Evolutionary conservation across 2,113 vertebrate species (phyloP), one percentile per base, ranked within the genome.

Genomic region (Morone saxatilis): DNA sequence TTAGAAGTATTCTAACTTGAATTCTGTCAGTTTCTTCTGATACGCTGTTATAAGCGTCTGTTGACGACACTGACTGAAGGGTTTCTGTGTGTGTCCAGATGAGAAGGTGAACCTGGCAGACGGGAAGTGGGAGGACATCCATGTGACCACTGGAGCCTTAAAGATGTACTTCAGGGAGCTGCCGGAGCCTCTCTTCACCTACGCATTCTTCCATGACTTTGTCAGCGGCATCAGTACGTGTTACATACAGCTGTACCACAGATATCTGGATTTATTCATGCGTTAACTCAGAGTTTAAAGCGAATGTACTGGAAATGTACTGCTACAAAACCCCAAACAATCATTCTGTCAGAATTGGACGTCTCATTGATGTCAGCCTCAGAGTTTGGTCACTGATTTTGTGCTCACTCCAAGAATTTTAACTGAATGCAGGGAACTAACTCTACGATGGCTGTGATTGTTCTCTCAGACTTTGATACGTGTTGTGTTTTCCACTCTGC

Each of bases 141-240:
- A 99, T 14, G 98, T 99, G 71, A 97, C 97, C 81, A 97, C 98
- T 1, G 98, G 98, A 91, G 98, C 98, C 4, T 92, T 99, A 1
- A 99, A 99, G 95, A 99, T 99, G 98, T 98, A 97, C 94, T 99
- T 99, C 93, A 95, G 98, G 88, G 98, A 99, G 93, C 91, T 99
- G 72, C 97, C 98, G 0, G 98, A 99, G 83, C 98, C 98, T 0
- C 96, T 99, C 22, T 99, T 99, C 93, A 97, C 97, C 77, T 99
- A 95, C 86, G 90, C 92, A 72, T 93, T 95, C 87, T 99, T 99
- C 93, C 96, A 97, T 60, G 97, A 99, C 93, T 99, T 99, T 86
- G 94, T 99, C 89, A 95, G 90, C 91, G 96, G 96, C 78, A 98
- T 99, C 91, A 99, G 98, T 99, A 96, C 94, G 98, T 97, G 63